Percentiles rank a stretch among this genome's conserved stretches.
These are phyloP conservation scores for Zaprionus vittiger DNA, from an alignment of 1,140 invertebrate species.

Conservation along the genomic window DNA sequence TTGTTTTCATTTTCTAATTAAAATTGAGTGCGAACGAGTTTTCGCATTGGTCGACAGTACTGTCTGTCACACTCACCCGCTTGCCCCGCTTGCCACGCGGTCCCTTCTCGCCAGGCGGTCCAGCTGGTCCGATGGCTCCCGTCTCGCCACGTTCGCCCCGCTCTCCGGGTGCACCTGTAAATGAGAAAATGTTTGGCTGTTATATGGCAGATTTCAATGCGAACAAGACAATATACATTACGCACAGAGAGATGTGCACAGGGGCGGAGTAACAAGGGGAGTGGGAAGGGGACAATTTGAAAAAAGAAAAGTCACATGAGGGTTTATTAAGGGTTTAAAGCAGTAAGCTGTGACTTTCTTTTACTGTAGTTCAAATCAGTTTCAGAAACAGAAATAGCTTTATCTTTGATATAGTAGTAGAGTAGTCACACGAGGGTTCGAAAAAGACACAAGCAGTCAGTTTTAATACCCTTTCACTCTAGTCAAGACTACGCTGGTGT, in stretches of 20 bases:
- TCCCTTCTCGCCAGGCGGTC: slow-evolving; percentile 87
- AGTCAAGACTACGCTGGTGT: no score
- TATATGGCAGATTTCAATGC: slow-evolving; percentile 67
- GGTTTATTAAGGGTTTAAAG: no score
- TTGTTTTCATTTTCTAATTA: slow-evolving; percentile 66
- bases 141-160: slow-evolving; percentile 93
- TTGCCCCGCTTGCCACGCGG: slow-evolving; percentile 90
- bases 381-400: no score
- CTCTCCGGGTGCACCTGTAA: slow-evolving; percentile 89
- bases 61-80: slow-evolving; percentile 86
- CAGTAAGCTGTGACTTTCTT: no score
- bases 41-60: slow-evolving; percentile 22
- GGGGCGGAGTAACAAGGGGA: slow-evolving; percentile 15
- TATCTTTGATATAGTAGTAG: no score
- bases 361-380: no score
- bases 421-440: no score
- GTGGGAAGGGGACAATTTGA: neutral
- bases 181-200: slow-evolving; percentile 65
- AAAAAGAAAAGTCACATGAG: neutral
- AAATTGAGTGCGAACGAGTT: slow-evolving; percentile 76
- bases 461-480: no score
- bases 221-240: slow-evolving; percentile 42
- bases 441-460: no score
- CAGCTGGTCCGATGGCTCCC: slow-evolving; percentile 93
- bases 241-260: neutral